phyloP scores from a whole-genome alignment of 2,797 vertebrate genomes.

The Xyrichtys novacula region DNA sequence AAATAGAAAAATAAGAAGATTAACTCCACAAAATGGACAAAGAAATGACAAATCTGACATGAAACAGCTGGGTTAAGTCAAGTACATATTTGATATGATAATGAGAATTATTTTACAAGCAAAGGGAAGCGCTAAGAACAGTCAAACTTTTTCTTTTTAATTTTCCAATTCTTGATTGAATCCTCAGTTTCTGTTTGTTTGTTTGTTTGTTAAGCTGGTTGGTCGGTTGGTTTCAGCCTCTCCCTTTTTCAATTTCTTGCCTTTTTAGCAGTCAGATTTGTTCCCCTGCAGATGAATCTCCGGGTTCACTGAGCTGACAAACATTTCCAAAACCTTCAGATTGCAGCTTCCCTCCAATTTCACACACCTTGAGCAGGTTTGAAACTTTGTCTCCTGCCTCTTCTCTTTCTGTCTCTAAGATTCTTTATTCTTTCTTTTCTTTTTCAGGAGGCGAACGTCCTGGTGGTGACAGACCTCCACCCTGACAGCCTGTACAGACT shows the following conservation, averaged over 20 bases:
- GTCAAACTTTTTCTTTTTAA: too few species aligned
- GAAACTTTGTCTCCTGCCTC: background rate
- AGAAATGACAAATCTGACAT: too few species aligned
- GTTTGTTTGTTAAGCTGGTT: background rate
- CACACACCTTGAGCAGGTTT: background rate
- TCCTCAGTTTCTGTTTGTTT: background rate
- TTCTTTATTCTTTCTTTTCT: background rate
- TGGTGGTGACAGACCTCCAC: conserved; percentile 88
- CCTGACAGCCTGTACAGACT: conserved; percentile 89
- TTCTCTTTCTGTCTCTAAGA: background rate
- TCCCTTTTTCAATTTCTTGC: background rate
- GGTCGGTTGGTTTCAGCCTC: too few species aligned
- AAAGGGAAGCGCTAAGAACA: too few species aligned
- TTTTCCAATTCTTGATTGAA: too few species aligned
- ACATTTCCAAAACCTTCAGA: background rate
- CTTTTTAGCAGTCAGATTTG: background rate
- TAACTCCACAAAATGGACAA: too few species aligned
- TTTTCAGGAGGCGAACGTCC: conserved; percentile 83
- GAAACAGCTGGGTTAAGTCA: too few species aligned
- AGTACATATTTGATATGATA: too few species aligned
- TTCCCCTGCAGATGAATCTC: conserved; percentile 12
- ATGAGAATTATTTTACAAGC: too few species aligned
- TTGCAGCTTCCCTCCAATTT: conserved; percentile 1
- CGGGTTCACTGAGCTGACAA: conserved; percentile 15
- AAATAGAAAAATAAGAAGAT: too few species aligned